Percentiles rank a stretch among this genome's conserved stretches.
phyloP scores from a whole-genome alignment of 2,113 vertebrate genomes.

The Caracal caracal region DNA sequence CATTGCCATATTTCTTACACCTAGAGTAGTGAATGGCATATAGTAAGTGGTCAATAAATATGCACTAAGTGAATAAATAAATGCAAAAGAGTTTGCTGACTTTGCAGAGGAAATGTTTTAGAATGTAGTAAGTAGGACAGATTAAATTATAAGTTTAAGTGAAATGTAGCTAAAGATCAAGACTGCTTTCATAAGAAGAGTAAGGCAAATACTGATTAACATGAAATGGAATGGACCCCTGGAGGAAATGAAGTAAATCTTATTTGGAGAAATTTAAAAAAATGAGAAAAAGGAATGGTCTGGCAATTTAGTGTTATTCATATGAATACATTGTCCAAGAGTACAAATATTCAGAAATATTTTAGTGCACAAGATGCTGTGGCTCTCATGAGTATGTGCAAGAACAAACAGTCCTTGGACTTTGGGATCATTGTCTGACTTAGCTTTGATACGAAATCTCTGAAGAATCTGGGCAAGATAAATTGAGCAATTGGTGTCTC shows the following conservation, averaged over 20 bases:
- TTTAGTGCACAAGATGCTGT: not conserved
- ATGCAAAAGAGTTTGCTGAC: not conserved
- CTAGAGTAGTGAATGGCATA: not conserved
- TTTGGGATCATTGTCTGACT: not conserved
- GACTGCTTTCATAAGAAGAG: not conserved
- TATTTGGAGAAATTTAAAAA: slow-evolving; percentile 21
- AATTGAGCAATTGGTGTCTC: not conserved
- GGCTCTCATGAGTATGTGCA: not conserved
- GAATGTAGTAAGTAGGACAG: not conserved
- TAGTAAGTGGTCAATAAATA: not conserved
- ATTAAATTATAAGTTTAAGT: not conserved
- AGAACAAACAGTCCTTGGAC: not conserved
- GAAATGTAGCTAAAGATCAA: not conserved
- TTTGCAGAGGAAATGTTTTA: slow-evolving; percentile 10
- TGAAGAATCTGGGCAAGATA: not conserved
- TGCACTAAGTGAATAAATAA: not conserved
- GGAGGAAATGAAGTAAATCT: slow-evolving; percentile 42
- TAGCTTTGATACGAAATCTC: not conserved
- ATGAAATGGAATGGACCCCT: not conserved
- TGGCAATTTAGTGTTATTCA: not conserved
- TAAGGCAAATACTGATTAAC: slow-evolving; percentile 5
- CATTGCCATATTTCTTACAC: not conserved
- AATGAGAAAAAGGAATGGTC: not conserved
- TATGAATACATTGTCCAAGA: not conserved
- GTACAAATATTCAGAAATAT: slow-evolving; percentile 3